phyloP scores from a whole-genome alignment of 2,113 vertebrate genomes.

The Crotalus tigris region DNA sequence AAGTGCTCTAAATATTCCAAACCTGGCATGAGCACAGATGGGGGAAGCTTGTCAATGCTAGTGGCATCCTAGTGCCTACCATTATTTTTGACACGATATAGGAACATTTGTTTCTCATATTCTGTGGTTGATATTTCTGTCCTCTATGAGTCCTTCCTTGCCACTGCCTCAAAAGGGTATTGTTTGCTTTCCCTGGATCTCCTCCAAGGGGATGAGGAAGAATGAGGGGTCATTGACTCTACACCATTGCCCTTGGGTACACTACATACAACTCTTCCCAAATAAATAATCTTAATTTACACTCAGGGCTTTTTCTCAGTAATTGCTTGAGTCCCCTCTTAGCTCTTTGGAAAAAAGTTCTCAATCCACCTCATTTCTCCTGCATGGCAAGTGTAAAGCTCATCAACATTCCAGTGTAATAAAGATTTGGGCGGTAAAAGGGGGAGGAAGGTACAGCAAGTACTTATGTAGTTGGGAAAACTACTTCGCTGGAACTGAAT shows the following conservation, averaged over 20 bases:
- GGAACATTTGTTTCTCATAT: not conserved
- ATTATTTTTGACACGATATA: not conserved
- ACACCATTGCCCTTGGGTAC: not conserved
- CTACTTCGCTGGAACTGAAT: not conserved
- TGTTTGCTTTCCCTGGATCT: not conserved
- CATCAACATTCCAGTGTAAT: not conserved
- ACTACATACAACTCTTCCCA: not conserved
- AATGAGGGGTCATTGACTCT: not conserved
- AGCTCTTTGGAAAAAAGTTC: not conserved
- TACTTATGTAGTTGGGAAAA: not conserved
- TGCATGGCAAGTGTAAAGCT: not conserved
- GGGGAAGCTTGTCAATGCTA: not conserved
- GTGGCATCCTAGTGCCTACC: not conserved
- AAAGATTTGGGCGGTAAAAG: not conserved
- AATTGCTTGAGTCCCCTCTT: not conserved
- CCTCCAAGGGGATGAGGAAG: not conserved
- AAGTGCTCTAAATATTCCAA: not conserved
- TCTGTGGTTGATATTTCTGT: not conserved
- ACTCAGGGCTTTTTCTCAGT: too few species aligned
- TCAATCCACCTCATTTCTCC: not conserved
- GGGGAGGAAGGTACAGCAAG: not conserved
- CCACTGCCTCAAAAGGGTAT: not conserved
- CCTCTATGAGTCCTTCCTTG: not conserved
- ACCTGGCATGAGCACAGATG: not conserved
- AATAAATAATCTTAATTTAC: not conserved